Evolutionary conservation across 1,140 invertebrate species (phyloP), one percentile per base, ranked within the genome.

Genomic region (Sinella curviseta): DNA sequence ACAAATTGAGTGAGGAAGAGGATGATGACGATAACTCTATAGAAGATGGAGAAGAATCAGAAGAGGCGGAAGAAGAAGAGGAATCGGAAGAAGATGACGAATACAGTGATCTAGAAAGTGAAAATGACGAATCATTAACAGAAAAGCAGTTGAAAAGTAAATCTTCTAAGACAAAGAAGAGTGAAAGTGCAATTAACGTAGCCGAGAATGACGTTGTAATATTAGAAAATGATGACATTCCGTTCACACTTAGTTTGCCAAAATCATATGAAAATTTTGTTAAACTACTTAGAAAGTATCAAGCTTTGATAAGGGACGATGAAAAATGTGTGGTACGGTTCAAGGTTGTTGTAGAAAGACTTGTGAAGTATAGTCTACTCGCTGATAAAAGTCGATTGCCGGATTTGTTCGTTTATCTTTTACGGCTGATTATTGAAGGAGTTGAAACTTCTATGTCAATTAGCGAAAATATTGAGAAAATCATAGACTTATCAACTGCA

Each of bases 341-440:
- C 82, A 87, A 89, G 1, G 88, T 91, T 8, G 92, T 96, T 14
- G 83, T 97, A 74, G 92, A 95, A 82, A 90, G 94, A 84, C 91
- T 97, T 82, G 92, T 96, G 60, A 95, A 95, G 88, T 94, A 91
- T 82, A 94, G 95, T 87, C 92, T 90, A 26, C 90, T 91, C 81
- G 90, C 89, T 17, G 96, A 96, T 84, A 94, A 93, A 85, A 90
- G 92, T 67, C 92, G 93, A 85, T 88, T 96, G 33, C 90, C 91
- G 35, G 89, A 89, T 82, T 85, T 96, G 14, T 95, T 92, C 86
- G 89, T 89, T 0, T 92, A 92, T 84, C 84, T 96, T 74, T 85
- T 97, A 36, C 92, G 95, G 85, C 91, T 93, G 85, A 84, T 94
- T 24, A 90, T 94, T 85, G 92, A 94, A 83, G 84, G 90, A 80